Percentiles rank a stretch among this genome's conserved stretches.
Conservation (phyloP, 2,888 invertebrate species). For the Microchrysa polita region DNA sequence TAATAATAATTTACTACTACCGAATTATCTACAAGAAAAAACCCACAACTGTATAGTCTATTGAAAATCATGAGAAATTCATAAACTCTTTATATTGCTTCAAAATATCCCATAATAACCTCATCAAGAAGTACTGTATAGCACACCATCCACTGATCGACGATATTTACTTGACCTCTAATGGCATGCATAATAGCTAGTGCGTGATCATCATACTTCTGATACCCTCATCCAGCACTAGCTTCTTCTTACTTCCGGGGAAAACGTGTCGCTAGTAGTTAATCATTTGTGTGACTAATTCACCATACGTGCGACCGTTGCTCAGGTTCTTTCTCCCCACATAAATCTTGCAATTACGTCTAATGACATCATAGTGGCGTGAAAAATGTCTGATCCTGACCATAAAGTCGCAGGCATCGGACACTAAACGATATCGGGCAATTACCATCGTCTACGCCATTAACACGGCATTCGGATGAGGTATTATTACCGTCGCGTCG, state of each 20-base stretch:
- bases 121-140: no score
- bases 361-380: constrained; percentile 24
- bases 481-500: no score
- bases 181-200: constrained; percentile 11
- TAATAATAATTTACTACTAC: no score
- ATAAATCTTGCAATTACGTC: neutral
- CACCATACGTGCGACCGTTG: constrained; percentile 31
- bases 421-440: neutral
- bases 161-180: constrained; percentile 25
- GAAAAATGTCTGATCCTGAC: constrained; percentile 33
- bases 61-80: no score
- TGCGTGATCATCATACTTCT: constrained; percentile 7
- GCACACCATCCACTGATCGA: no score
- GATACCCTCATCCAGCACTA: neutral
- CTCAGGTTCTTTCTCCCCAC: neutral
- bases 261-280: neutral
- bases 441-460: neutral
- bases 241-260: neutral
- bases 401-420: neutral
- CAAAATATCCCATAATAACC: no score
- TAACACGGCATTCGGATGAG: constrained; percentile 20
- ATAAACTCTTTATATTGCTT: no score
- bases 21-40: no score
- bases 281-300: constrained; percentile 31
- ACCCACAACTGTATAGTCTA: no score